These are phyloP conservation scores for Elephas maximus DNA, from an alignment of 2,113 vertebrate genomes.

Conservation along the genomic window DNA sequence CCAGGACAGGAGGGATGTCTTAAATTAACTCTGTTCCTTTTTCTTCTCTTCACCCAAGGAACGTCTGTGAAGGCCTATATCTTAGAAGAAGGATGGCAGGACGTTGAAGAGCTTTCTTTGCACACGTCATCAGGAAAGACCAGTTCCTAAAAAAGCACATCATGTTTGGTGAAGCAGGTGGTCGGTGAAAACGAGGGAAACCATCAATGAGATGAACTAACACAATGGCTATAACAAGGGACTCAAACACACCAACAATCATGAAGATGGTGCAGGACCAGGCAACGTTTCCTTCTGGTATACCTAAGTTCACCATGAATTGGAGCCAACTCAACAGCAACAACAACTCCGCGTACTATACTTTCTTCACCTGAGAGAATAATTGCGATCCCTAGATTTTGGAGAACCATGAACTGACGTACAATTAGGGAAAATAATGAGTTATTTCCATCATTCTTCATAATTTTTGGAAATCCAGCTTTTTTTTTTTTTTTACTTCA, in stretches of 20 bases:
- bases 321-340: not conserved
- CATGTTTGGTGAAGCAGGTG: not conserved
- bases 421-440: not conserved
- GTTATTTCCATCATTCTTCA: not conserved
- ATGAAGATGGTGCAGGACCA: not conserved
- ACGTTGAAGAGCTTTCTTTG: not conserved
- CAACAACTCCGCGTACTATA: not conserved
- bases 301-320: not conserved
- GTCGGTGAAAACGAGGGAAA: not conserved
- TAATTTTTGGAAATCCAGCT: not conserved
- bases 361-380: not conserved
- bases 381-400: not conserved
- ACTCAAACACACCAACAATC: not conserved
- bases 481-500: not conserved
- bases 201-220: not conserved
- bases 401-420: not conserved
- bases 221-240: not conserved
- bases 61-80: not conserved
- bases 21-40: not conserved
- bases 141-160: not conserved
- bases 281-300: not conserved
- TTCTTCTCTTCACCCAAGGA: not conserved
- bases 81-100: not conserved
- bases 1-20: not conserved
- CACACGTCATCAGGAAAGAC: not conserved